Conservation (phyloP, 1,140 invertebrate genomes). For the Araneus ventricosus region DNA sequence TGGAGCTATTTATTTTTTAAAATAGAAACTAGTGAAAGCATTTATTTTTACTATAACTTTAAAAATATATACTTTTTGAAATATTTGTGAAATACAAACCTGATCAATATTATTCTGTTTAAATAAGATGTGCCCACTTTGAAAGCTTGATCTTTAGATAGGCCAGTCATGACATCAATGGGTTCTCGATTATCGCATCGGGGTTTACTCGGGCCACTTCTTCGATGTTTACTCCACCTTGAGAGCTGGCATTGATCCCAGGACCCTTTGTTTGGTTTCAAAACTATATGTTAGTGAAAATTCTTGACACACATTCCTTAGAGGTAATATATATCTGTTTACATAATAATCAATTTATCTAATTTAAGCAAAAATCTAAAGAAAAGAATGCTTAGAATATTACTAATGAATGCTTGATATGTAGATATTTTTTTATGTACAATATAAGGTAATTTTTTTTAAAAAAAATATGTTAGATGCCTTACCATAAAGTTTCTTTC, state of each 20-base stretch:
- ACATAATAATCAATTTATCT: too few species aligned
- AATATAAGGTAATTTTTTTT: too few species aligned
- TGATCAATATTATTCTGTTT: constrained; percentile 76
- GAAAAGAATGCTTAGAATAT: too few species aligned
- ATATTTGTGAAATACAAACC: constrained; percentile 8
- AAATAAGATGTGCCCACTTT: constrained; percentile 80
- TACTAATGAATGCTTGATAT: too few species aligned
- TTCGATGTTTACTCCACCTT: constrained; percentile 82
- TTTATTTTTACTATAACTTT: too few species aligned
- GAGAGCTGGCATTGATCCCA: constrained; percentile 81
- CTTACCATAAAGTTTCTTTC: constrained; percentile 94
- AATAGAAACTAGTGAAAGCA: too few species aligned
- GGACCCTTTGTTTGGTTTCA: constrained; percentile 78
- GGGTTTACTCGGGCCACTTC: constrained; percentile 81
- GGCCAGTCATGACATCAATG: constrained; percentile 79
- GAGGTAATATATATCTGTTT: too few species aligned
- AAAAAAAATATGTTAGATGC: background rate
- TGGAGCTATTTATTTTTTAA: too few species aligned
- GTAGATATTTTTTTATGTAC: too few species aligned
- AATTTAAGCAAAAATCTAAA: too few species aligned
- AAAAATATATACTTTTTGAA: background rate
- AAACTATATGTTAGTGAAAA: background rate
- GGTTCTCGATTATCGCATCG: constrained; percentile 81
- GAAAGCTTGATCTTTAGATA: constrained; percentile 78
- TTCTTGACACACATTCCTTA: too few species aligned